Evolutionary conservation across 2,797 vertebrate genomes (phyloP), one percentile per base, ranked within the genome.

Genomic region (Acipenser ruthenus): DNA sequence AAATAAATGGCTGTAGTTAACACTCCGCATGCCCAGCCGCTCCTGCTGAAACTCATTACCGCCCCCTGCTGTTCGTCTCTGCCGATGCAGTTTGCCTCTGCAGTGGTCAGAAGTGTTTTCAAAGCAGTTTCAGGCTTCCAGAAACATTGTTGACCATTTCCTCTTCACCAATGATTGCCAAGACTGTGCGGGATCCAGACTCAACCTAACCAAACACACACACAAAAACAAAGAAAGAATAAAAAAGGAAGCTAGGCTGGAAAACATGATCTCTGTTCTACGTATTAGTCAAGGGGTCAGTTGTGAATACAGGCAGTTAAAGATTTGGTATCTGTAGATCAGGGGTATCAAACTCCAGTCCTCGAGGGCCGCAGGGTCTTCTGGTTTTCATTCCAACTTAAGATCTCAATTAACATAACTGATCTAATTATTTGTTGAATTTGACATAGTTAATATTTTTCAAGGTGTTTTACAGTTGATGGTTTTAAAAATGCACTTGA

Each of bases 61-160:
- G 85, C 76, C 81, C 78, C 79, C 84, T 79, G 78, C 77, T 85
- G 86, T 79, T 71, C 67, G 71, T 66, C 66, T 55, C 52, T 59
- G 48, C 68, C 66, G 70, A 68, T 67, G 75, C 71, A 69, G 78
- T 80, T 81, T 70, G 74, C 72, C 65, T 71, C 67, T 75, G 74
- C 69, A 48, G 49, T 66, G 68, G 70, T 65, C 66, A 60, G 49
- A 61, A 51, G 13, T 48, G 48, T 62, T 63, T 81, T 81, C 76
- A 91, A 70, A 92, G 88, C 73, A 91, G 81, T 79, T 91, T 92
- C 68, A 93, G 84, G 75, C 87, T 91, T 65, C 92, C 92, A n/a
- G 89, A 92, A 68, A 93, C 89, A 60, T 89, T 89, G 76, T 92
- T 92, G 67, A 92, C 90, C 75, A 87, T 86, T 68, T 91, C 90